Evolutionary conservation across 2,113 vertebrate species (phyloP), one percentile per base, ranked within the genome.

Genomic region (Melanerpes aurifrons): DNA sequence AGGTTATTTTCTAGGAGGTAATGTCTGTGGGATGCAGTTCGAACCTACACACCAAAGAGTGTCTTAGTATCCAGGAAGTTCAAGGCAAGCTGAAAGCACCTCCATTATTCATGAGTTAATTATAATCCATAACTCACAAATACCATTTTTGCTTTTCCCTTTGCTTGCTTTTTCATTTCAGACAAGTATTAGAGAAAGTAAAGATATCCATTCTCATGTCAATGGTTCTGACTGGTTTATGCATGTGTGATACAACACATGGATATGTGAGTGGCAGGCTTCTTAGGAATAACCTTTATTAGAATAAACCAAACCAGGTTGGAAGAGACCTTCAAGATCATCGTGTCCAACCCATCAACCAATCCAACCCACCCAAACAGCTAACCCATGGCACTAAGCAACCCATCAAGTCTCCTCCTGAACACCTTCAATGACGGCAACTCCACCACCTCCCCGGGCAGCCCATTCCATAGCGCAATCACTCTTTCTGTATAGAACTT

Each of bases 71-170:
- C 61, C 11, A 6, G 57, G 31, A 82, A 57, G 19, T 68, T 81
- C 25, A 40, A 81, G 66, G 32, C 9, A 25, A 68, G 25, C 4
- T 62, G 54, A 89, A 75, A 75, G 8, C 0, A 1, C 4, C 8
- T 40, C 0, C 0, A 48, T 4, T 48, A 48, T 48, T 19, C 19
- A 48, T 21, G 48, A 48, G 20, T 19, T 48, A 48, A 20, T 20
- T 48, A 48, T 48, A 48, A 48, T 48, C 48, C 9, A 20, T 20
- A 48, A 20, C 48, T 48, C 19, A 20, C 16, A 71, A 40, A 64
- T 15, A 20, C 3, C 3, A 10, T 32, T 84, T 88, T 84, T 12
- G 17, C 0, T 7, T 59, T 16, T 56, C 10, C 35, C 31, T 82
- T 56, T 43, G n/a, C 5, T 54, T 82, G 7, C 12, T 6, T 94